Base-by-base conservation (phyloP, 1,140 invertebrate genomes). In the Rhizoglyphus robini region DNA sequence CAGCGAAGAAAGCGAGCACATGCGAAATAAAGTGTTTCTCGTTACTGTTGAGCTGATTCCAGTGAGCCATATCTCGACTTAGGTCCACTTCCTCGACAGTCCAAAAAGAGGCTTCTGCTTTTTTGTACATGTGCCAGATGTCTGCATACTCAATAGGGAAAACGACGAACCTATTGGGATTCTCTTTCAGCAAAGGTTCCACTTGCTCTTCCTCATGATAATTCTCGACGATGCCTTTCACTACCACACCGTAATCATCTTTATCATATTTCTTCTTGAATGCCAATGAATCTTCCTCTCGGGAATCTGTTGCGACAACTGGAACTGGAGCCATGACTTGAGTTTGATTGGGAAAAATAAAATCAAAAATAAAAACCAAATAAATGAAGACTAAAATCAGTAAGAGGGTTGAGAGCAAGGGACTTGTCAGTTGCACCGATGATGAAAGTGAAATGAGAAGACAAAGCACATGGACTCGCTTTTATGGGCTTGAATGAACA, bases 41-140 rank as follows among this genome's bases (percentile, higher is more conserved):
- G 59, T 88, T 83, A 46, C 84, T 79, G 65, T 86, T 96, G 51
- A 98, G 75, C 65, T 76, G 80, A 29, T 81, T 81, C 96, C 96
- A 99, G 73, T 97, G 86, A 18, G 73, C 72, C 46, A 90, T 70
- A 73, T 98, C 94, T 81, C 92, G 87, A 0, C 87, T 86, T 29
- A 93, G 76, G 76, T 92, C 87, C 8, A 96, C 90, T 82, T 99
- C 96, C 76, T 99, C 95, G 0, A 86, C 90, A 0, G 92, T 97
- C 96, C 96, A 99, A 76, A 99, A 98, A 0, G 93, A 97, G 30
- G 96, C 94, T 73, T 94, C 92, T 0, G 96, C 96, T 79, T 98
- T 95, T 76, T 99, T 99, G 79, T 99, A 99, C 88, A 97, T 96
- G 66, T 86, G 76, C 91, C 93, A 97, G 64, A 98, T 92, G 71